phyloP scores from a whole-genome alignment of 2,113 vertebrate species.

The Perca fluviatilis region DNA sequence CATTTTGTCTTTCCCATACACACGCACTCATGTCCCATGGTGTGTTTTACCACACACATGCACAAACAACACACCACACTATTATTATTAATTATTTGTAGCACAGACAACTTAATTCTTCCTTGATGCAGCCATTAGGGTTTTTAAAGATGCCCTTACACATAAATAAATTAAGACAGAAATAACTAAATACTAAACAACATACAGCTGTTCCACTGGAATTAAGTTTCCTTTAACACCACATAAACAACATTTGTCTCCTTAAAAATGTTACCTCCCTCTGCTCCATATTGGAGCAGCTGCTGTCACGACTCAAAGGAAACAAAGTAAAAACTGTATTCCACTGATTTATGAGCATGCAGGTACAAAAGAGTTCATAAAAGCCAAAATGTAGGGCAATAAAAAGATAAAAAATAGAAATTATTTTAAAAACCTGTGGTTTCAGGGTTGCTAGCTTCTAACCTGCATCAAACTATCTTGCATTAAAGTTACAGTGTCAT shows the following conservation, averaged over 20 bases:
- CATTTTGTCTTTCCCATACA: neutral
- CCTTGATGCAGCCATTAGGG: slow-evolving; percentile 5
- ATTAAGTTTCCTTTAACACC: neutral
- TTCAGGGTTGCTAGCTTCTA: too few relatives aligned
- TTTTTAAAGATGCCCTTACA: neutral
- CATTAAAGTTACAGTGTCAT: too few relatives aligned
- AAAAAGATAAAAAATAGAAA: neutral
- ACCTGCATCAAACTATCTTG: too few relatives aligned
- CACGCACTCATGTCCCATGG: neutral
- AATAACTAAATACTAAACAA: neutral
- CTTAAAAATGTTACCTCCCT: neutral
- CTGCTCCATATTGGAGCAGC: neutral
- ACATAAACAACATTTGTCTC: neutral
- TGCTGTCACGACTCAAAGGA: neutral
- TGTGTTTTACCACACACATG: neutral
- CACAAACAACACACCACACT: neutral
- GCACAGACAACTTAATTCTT: slow-evolving; percentile 4
- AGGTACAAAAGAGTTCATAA: neutral
- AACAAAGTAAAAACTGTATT: slow-evolving; percentile 4
- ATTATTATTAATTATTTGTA: neutral
- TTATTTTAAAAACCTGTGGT: too few relatives aligned
- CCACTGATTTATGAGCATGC: slow-evolving; percentile 9
- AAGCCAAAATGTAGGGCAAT: neutral
- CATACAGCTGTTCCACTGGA: neutral
- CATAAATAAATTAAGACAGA: neutral